phyloP scores from a whole-genome alignment of 2,113 vertebrate genomes.

The Nicator chloris region DNA sequence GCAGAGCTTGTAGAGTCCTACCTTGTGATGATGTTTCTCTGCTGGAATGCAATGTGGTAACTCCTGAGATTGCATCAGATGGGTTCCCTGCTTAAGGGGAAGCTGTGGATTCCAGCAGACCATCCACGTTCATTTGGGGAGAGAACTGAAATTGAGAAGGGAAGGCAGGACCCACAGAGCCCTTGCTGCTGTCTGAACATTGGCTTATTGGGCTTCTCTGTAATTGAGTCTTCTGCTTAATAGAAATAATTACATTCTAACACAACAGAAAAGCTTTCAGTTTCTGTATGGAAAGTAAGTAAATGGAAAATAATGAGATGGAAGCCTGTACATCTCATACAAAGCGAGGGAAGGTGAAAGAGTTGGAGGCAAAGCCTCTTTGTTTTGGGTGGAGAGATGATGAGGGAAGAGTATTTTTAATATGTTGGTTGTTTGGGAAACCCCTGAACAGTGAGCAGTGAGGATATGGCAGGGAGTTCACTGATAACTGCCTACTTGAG shows the following conservation, averaged over 20 bases:
- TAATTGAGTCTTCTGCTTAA: neutral
- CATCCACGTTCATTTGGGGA: neutral
- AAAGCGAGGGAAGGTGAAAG: neutral
- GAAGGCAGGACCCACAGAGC: neutral
- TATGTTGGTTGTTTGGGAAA: neutral
- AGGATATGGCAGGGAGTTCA: neutral
- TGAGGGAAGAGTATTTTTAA: neutral
- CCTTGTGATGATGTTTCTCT: neutral
- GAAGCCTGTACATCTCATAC: neutral
- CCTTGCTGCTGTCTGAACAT: neutral
- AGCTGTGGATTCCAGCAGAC: neutral
- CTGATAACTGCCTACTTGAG: accelerated
- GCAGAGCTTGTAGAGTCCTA: neutral
- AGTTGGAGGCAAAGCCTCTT: neutral
- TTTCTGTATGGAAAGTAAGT: neutral
- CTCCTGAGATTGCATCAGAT: neutral
- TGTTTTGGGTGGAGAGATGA: neutral
- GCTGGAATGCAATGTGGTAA: conserved; percentile 9
- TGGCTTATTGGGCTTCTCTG: neutral
- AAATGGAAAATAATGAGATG: neutral
- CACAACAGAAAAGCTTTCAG: neutral
- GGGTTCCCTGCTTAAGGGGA: neutral
- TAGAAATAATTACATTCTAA: neutral
- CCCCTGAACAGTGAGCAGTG: neutral
- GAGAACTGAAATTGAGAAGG: neutral